Conservation (phyloP, 2,888 invertebrate species). For the Pseudococcus jackbeardsleyi region DNA sequence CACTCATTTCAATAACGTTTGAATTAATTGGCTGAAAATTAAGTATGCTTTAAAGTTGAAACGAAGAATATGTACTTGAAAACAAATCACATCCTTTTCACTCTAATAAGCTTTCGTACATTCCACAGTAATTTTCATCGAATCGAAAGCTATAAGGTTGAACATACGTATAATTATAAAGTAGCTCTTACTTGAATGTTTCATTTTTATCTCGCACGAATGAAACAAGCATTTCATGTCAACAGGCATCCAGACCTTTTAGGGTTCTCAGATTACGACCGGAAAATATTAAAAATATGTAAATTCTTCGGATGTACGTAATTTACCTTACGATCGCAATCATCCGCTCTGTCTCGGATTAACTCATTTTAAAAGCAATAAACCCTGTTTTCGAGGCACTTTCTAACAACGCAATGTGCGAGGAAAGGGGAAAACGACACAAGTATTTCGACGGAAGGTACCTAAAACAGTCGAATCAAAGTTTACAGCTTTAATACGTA, state of each 20-base stretch:
- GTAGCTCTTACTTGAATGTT: neutral
- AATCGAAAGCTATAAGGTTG: no score
- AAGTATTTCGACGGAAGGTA: neutral
- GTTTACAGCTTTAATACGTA: neutral
- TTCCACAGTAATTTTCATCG: no score
- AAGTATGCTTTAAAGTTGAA: no score
- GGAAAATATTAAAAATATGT: neutral
- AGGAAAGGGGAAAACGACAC: neutral
- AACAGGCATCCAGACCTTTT: neutral
- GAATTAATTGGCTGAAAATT: no score
- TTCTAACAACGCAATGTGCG: neutral
- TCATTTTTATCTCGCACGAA: neutral
- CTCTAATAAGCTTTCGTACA: no score
- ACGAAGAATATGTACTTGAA: no score
- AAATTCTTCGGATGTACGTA: neutral
- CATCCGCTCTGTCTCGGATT: neutral
- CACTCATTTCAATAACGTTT: no score
- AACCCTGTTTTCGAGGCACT: neutral
- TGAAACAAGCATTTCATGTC: neutral
- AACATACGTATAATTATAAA: no score
- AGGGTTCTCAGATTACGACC: neutral
- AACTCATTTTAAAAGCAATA: neutral
- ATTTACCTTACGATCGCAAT: neutral
- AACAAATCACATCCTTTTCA: no score
- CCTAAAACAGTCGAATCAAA: conserved; percentile 13